A percentile compares a stretch with the other conserved stretches of the same genome.
phyloP scores from a whole-genome alignment of 1,140 invertebrate species.

The Drosophila takahashii region DNA sequence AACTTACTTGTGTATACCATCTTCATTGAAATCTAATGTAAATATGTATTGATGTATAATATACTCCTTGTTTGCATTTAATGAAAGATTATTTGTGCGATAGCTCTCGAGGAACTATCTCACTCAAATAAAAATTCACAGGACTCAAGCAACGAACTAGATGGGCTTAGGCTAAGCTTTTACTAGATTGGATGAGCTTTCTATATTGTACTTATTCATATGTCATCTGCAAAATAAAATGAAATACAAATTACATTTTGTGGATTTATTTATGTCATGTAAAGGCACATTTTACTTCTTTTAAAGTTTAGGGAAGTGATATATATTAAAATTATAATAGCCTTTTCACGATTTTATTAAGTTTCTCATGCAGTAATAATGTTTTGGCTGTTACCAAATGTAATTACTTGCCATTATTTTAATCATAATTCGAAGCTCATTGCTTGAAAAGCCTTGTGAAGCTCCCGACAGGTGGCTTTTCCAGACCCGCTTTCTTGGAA shows the following conservation, averaged over 20 bases:
- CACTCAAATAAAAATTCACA: constrained; percentile 14
- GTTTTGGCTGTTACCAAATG: constrained; percentile 6
- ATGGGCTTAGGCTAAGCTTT: constrained; percentile 21
- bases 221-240: neutral
- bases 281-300: too few relatives aligned
- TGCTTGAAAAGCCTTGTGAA: constrained; percentile 17
- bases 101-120: constrained; percentile 20
- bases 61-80: constrained; percentile 6
- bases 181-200: constrained; percentile 5
- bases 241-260: neutral
- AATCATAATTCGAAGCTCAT: constrained; percentile 9
- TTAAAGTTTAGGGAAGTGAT: too few relatives aligned
- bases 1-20: neutral
- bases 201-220: neutral
- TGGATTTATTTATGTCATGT: neutral
- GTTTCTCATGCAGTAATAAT: neutral
- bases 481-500: neutral
- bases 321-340: neutral
- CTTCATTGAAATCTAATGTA: constrained; percentile 41
- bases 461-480: constrained; percentile 29
- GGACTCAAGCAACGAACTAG: constrained; percentile 13
- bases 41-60: constrained; percentile 69
- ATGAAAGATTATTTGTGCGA: constrained; percentile 20
- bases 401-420: constrained; percentile 18
- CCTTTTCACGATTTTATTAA: neutral